Conservation (phyloP, 53 echinoderm and acorn worm genomes). For the Antedon mediterranea region DNA sequence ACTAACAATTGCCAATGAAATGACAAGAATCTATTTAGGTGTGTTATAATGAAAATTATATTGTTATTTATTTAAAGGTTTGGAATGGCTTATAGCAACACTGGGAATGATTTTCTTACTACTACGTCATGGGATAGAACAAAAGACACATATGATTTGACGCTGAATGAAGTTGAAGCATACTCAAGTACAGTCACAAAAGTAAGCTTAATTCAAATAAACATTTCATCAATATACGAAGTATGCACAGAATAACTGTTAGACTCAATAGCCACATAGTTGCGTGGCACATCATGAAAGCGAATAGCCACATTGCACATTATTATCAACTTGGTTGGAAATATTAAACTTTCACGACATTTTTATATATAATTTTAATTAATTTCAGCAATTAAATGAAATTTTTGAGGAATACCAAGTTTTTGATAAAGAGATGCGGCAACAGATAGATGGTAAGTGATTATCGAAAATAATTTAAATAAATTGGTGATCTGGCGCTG, state of each 20-base stretch:
- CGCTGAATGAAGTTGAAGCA: not conserved
- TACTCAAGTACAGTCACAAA: not conserved
- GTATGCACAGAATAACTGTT: no score
- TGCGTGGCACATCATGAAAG: no score
- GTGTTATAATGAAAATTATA: no score
- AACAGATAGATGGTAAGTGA: not conserved
- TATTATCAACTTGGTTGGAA: no score
- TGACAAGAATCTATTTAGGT: no score
- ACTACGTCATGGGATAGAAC: not conserved
- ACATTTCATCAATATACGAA: no score
- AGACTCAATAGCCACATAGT: no score
- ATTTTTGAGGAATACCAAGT: not conserved
- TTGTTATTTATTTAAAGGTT: conserved; percentile 27
- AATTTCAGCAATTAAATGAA: not conserved
- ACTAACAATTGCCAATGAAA: no score
- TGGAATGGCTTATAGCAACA: conserved; percentile 86
- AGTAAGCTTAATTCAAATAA: no score
- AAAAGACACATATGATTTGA: not conserved
- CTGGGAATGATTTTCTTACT: conserved; percentile 50
- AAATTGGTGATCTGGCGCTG: no score
- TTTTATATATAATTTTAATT: not conserved
- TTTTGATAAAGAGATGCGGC: not conserved
- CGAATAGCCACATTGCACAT: no score
- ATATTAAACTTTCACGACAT: no score
- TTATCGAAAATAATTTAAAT: not conserved